A percentile compares a stretch with the other conserved stretches of the same genome.
phyloP scores from a whole-genome alignment of 2,797 vertebrate species.

The Sylvilagus floridanus region DNA sequence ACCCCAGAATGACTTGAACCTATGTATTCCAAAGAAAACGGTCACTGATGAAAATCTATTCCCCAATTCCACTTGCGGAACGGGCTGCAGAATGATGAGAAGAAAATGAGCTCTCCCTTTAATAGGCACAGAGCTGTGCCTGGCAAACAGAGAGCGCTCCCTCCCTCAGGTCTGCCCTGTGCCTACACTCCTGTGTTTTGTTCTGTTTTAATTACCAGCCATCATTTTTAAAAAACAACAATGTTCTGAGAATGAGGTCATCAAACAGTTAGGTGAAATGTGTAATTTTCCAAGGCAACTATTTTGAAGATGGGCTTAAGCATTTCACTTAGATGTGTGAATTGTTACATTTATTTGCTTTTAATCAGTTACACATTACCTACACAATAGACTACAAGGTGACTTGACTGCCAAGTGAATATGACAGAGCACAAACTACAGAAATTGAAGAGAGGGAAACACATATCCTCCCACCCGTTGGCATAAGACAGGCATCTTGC shows the following conservation, averaged over 20 bases:
- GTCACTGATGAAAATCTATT: background rate
- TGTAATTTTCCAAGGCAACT: conserved; percentile 31
- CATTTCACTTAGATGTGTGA: background rate
- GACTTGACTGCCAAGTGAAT: background rate
- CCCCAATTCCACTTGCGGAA: background rate
- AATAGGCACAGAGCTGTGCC: background rate
- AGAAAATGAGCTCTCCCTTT: background rate
- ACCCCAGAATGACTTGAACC: background rate
- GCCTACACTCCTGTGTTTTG: no score
- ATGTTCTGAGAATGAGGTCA: conserved; percentile 19
- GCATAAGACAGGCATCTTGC: background rate
- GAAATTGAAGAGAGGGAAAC: background rate
- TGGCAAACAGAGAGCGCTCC: background rate
- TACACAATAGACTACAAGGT: background rate
- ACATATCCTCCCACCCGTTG: background rate
- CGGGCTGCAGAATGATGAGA: background rate
- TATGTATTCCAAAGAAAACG: background rate
- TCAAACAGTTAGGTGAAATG: background rate
- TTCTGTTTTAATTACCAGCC: background rate
- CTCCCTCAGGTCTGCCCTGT: no score
- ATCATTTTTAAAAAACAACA: background rate
- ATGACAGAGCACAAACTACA: background rate
- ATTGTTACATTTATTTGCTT: conserved; percentile 31
- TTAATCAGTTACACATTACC: background rate
- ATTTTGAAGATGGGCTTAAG: conserved; percentile 24